A percentile compares a stretch with the other conserved stretches of the same genome.
Conservation (phyloP, 2,113 vertebrate genomes). For the Corythornis madagascariensis region DNA sequence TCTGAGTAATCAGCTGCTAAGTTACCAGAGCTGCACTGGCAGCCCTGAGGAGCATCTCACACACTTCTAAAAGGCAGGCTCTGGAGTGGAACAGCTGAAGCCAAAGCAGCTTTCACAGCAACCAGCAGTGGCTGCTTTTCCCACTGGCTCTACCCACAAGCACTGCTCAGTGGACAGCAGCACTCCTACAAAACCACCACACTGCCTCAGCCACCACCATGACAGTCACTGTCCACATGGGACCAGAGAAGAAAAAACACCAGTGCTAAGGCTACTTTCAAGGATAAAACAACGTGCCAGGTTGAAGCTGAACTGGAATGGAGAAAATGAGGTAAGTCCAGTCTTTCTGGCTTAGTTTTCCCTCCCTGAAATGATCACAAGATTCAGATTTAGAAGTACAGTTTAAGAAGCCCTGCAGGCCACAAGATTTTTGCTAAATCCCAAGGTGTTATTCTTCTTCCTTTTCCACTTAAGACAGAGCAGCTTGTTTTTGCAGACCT, state of each 20-base stretch:
- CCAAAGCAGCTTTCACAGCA: not conserved
- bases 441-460: not conserved
- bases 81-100: not conserved
- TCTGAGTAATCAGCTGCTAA: not conserved
- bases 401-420: not conserved
- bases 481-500: slow-evolving; percentile 21
- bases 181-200: not conserved
- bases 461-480: not conserved
- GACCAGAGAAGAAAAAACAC: not conserved
- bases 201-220: not conserved
- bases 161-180: not conserved
- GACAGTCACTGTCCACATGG: not conserved
- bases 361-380: not conserved
- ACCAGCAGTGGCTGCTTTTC: not conserved
- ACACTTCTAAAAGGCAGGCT: not conserved
- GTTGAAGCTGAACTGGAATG: not conserved
- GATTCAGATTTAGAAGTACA: not conserved
- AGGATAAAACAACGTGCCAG: not conserved
- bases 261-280: not conserved
- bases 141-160: not conserved
- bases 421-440: not conserved
- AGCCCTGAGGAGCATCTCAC: not conserved
- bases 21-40: not conserved
- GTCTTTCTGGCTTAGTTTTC: not conserved
- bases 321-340: not conserved